These are phyloP conservation scores for Nannobrachium achirus DNA, from an alignment of 2,113 vertebrate species.

Conservation along the genomic window DNA sequence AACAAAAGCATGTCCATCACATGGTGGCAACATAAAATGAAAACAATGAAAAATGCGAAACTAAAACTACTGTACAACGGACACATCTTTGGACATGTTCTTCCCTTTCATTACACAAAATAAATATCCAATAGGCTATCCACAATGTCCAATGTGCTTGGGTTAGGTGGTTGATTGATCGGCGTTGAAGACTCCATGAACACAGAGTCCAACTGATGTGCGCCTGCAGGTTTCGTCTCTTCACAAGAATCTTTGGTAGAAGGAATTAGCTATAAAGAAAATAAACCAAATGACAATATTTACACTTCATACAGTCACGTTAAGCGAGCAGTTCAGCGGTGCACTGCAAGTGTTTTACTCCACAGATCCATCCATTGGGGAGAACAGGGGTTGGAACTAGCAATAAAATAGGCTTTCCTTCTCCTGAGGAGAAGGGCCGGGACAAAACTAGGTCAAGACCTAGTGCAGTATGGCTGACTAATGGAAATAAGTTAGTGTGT, in stretches of 20 bases:
- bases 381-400: slow-evolving; percentile 5
- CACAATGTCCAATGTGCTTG: slow-evolving; percentile 40
- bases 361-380: slow-evolving; percentile 37
- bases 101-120: slow-evolving; percentile 64
- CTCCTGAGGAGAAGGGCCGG: slow-evolving; percentile 6
- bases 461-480: no score
- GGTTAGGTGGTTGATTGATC: neutral
- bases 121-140: slow-evolving; percentile 62
- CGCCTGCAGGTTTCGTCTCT: slow-evolving; percentile 28
- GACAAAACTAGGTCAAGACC: no score
- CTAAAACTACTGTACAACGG: slow-evolving; percentile 51
- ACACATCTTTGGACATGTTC: slow-evolving; percentile 41
- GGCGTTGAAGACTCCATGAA: neutral
- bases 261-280: slow-evolving; percentile 35
- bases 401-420: slow-evolving; percentile 28
- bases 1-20: slow-evolving; percentile 46
- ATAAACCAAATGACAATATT: slow-evolving; percentile 53
- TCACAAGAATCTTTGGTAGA: slow-evolving; percentile 56
- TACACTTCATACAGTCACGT: slow-evolving; percentile 57
- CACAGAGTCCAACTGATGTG: slow-evolving; percentile 6
- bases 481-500: no score
- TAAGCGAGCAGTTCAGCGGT: slow-evolving; percentile 17
- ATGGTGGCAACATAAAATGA: slow-evolving; percentile 41
- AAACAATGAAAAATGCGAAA: slow-evolving; percentile 30
- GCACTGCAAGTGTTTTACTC: slow-evolving; percentile 8